These are phyloP conservation scores for Margarornis squamiger DNA, from an alignment of 2,797 vertebrate species.

Conservation along the genomic window DNA sequence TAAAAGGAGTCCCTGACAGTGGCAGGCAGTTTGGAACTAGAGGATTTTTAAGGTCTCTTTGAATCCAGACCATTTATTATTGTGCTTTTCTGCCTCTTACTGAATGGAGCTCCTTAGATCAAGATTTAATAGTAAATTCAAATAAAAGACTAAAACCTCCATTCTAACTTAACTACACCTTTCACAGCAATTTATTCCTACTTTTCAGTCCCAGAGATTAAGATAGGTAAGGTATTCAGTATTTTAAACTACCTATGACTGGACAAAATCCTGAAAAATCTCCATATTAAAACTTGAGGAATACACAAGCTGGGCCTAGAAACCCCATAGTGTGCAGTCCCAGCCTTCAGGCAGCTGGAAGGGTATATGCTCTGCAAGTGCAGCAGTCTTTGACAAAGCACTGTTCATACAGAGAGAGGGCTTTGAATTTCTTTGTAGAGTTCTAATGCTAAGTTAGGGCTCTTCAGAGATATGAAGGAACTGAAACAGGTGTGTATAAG, in stretches of 20 bases:
- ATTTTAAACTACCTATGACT: background rate
- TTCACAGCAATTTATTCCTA: background rate
- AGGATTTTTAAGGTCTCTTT: background rate
- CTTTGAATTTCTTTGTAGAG: background rate
- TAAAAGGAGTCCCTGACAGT: background rate
- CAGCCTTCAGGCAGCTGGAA: background rate
- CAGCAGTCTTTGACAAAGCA: background rate
- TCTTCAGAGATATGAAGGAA: background rate
- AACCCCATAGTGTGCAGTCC: background rate
- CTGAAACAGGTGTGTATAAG: background rate
- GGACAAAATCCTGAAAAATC: background rate
- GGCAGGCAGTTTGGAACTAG: background rate
- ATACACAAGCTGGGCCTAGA: background rate
- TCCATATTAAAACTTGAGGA: background rate
- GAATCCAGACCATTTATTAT: background rate
- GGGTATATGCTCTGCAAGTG: rapidly evolving
- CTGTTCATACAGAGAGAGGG: background rate
- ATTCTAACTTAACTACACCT: background rate
- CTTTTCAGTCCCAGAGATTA: background rate
- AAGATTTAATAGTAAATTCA: background rate
- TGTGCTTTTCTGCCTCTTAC: background rate
- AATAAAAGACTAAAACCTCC: background rate
- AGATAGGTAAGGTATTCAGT: background rate
- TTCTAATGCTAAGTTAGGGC: background rate
- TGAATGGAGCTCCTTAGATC: background rate